phyloP scores from a whole-genome alignment of 2,113 vertebrate genomes.

The Benitochromis conjunctus region DNA sequence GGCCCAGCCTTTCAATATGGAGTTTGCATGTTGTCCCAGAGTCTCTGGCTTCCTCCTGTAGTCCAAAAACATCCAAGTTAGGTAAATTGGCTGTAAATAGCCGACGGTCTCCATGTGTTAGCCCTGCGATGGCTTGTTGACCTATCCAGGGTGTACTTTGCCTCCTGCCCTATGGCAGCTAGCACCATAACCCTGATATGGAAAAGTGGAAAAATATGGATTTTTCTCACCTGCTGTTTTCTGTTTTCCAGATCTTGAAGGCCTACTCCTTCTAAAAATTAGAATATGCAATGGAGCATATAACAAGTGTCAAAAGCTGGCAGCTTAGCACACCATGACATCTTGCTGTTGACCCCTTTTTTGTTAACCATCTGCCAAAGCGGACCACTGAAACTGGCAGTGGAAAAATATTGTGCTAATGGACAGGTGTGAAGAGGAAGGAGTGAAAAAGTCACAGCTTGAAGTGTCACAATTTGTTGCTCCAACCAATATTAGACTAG shows the following conservation, averaged over 20 bases:
- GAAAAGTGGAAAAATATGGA: background rate
- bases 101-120: fast-evolving
- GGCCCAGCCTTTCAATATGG: background rate
- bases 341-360: background rate
- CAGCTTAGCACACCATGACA: background rate
- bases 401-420: background rate
- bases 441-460: background rate
- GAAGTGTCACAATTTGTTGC: background rate
- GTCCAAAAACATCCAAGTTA: background rate
- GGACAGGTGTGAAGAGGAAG: background rate
- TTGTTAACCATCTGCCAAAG: background rate
- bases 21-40: background rate
- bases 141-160: fast-evolving
- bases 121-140: background rate
- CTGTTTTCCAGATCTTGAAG: background rate
- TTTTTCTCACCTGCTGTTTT: background rate
- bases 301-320: background rate
- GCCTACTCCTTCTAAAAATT: background rate
- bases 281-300: background rate
- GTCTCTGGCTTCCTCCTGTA: background rate
- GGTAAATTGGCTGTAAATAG: background rate
- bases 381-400: background rate
- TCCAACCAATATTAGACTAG: background rate
- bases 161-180: background rate
- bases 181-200: background rate